Conservation (phyloP, 1,140 invertebrate species). For the Hyphantria cunea region DNA sequence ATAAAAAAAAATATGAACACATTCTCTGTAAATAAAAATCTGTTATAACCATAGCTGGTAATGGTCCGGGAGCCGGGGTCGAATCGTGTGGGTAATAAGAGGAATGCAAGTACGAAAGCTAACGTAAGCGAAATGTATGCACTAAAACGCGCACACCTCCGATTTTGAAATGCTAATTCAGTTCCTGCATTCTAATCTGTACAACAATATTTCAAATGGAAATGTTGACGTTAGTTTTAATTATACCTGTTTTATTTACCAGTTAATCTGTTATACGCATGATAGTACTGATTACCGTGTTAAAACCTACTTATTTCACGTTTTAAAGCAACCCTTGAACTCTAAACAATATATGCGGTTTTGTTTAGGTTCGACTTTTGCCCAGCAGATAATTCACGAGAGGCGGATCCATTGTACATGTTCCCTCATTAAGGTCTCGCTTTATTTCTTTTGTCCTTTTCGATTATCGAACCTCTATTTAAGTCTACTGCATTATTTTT, state of each 20-base stretch:
- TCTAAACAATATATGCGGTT: constrained; percentile 37
- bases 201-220: constrained; percentile 43
- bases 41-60: no score
- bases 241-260: constrained; percentile 42
- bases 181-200: constrained; percentile 47
- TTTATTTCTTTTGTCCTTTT: constrained; percentile 36
- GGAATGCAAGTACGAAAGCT: constrained; percentile 36
- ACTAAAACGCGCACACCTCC: constrained; percentile 28
- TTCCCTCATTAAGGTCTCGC: constrained; percentile 41
- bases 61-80: neutral
- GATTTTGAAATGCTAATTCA: constrained; percentile 50
- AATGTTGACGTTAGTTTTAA: constrained; percentile 49
- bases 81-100: constrained; percentile 37
- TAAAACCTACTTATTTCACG: constrained; percentile 30
- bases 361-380: constrained; percentile 31
- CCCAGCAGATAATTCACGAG: constrained; percentile 40
- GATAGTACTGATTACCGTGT: constrained; percentile 41
- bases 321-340: neutral
- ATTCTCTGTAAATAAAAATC: no score
- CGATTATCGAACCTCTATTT: constrained; percentile 41
- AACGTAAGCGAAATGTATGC: constrained; percentile 42
- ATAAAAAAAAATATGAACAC: no score
- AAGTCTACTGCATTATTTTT: constrained; percentile 38
- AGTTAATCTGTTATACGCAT: constrained; percentile 29
- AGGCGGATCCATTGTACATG: constrained; percentile 23